Percentiles rank a stretch among this genome's conserved stretches.
Conservation (phyloP, 2,888 invertebrate species). For the Hydropsyche betteni region DNA sequence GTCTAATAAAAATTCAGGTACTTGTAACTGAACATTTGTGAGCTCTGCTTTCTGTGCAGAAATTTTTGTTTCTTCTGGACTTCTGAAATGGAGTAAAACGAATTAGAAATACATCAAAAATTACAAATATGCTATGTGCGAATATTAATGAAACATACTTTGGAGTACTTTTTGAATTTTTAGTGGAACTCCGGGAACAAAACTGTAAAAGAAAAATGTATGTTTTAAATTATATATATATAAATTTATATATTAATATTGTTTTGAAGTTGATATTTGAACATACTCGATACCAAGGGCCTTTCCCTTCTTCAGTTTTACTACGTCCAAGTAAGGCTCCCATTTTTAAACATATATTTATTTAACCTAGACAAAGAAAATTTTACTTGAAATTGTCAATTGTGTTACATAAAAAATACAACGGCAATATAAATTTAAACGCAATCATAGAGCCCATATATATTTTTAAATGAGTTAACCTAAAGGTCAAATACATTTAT, state of each 20-base stretch:
- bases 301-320: conserved; percentile 38
- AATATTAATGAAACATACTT: neutral
- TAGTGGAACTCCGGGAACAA: neutral
- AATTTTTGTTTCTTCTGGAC: conserved; percentile 5
- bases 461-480: conserved; percentile 11
- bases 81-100: conserved; percentile 32
- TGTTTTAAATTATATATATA: neutral
- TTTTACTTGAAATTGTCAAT: neutral
- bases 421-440: too few relatives aligned
- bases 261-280: neutral
- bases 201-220: conserved; percentile 17
- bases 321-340: conserved; percentile 40
- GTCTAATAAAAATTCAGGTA: conserved; percentile 59
- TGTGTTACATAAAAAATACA: too few relatives aligned
- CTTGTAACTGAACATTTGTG: conserved; percentile 60
- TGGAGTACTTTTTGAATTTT: neutral
- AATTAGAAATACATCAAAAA: neutral
- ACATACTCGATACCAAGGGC: neutral
- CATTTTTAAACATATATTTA: conserved; percentile 32
- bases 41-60: neutral
- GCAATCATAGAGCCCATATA: too few relatives aligned
- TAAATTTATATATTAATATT: conserved; percentile 12
- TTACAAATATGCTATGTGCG: neutral
- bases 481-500: conserved; percentile 4
- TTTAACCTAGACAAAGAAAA: neutral